Evolutionary conservation across 2,888 invertebrate genomes (phyloP).

Genomic region (Terebella lapidaria): DNA sequence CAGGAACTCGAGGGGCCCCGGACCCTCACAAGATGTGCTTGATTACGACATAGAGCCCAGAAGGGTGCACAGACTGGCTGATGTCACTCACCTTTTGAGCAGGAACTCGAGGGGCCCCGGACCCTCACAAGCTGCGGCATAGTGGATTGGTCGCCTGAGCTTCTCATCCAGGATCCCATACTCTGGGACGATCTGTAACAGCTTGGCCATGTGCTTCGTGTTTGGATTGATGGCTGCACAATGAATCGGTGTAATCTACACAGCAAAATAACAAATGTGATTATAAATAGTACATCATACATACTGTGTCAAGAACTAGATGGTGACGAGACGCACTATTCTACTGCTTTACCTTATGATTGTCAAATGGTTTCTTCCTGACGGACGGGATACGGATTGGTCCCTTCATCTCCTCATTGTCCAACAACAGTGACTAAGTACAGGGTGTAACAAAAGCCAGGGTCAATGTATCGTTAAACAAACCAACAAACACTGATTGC

Average conservation of each 20-base stretch:
- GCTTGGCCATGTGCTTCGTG: constrained; percentile 50
- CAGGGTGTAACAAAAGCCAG: not conserved
- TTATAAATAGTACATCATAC: no score
- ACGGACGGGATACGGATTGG: constrained; percentile 41
- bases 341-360: constrained; percentile 45
- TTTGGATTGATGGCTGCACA: constrained; percentile 59
- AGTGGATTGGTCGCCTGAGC: constrained; percentile 56
- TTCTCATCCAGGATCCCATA: constrained; percentile 54
- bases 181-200: constrained; percentile 54
- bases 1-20: no score
- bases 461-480: not conserved
- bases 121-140: constrained; percentile 57
- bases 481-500: not conserved
- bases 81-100: constrained; percentile 39
- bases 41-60: no score
- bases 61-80: no score
- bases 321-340: no score
- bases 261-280: not conserved
- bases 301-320: not conserved
- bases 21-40: no score
- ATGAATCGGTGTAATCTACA: constrained; percentile 57
- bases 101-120: constrained; percentile 55
- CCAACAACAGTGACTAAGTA: constrained; percentile 42
- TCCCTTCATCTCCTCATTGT: constrained; percentile 46
- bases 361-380: constrained; percentile 50